These are phyloP conservation scores for Proterorhinus semilunaris DNA, from an alignment of 2,113 vertebrate genomes.

Conservation along the genomic window DNA sequence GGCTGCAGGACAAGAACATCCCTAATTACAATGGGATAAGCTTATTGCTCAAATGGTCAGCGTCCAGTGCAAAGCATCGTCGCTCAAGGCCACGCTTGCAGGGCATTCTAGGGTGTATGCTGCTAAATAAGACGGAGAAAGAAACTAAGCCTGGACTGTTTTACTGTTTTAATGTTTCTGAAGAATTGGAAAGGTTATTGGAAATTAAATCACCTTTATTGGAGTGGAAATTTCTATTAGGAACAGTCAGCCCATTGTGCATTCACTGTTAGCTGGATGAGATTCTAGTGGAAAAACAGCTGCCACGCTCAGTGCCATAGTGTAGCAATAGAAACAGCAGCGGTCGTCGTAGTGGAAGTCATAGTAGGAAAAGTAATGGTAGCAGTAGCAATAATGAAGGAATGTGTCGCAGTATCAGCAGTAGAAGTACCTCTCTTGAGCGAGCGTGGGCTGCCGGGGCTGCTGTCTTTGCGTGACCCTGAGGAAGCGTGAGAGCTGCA, in stretches of 20 bases:
- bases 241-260: slow-evolving; percentile 5
- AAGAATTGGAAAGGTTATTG: not conserved
- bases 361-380: not conserved
- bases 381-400: not conserved
- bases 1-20: slow-evolving; percentile 67
- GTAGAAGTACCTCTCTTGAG: slow-evolving; percentile 86
- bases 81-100: not conserved
- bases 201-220: slow-evolving; percentile 1
- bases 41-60: no score
- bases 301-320: not conserved
- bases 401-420: not conserved
- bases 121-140: not conserved
- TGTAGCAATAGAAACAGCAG: not conserved
- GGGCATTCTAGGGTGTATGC: not conserved
- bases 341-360: slow-evolving; percentile 37
- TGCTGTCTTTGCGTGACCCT: slow-evolving; percentile 80
- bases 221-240: slow-evolving; percentile 2
- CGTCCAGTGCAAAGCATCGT: no score
- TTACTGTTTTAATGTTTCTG: not conserved
- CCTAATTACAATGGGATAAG: no score
- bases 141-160: not conserved
- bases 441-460: slow-evolving; percentile 84
- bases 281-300: not conserved
- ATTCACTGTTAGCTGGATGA: not conserved
- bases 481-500: slow-evolving; percentile 86